Evolutionary conservation across 2,797 vertebrate genomes (phyloP), one percentile per base, ranked within the genome.

Genomic region (Artibeus jamaicensis): DNA sequence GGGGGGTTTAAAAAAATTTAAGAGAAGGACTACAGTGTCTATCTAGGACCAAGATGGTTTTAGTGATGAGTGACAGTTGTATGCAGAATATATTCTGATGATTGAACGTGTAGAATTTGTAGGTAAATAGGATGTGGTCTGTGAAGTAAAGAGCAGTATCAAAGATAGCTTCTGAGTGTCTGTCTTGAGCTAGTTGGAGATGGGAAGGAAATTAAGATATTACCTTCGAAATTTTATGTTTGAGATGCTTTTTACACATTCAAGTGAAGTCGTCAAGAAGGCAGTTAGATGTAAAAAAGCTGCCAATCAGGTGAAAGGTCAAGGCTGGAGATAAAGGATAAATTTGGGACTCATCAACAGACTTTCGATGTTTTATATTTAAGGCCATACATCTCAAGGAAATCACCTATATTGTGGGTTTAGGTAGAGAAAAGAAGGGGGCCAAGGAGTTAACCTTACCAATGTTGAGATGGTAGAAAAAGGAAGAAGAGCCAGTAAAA

Each of bases 201-300:
- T n/a, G 15, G n/a, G 9, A 89, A 93, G 5, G 12, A 81, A 89
- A 89, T 96, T 76, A 84, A 92, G 29, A 70, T 53, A 71, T 89
- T 55, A 26, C 10, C 14, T 71, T 93, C 59, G 89, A 21, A 15
- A 86, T 29, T 71, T 86, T 79, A 11, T 37, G 44, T 46, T 83
- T 83, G 19, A 96, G 71, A 70, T 82, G 6, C 18, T 91, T 94
- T 87, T 59, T 83, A 88, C 37, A 57, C 57, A 55, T 42, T 92
- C 9, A 39, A 57, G 59, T 84, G 48, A 77, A 86, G 18, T 84
- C 50, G 9, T 87, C 55, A 86, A 86, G 62, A 74, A 55, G 14
- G 19, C 11, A 74, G 10, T 46, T 88, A 57, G 19, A 53, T 73
- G 5, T 53, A 67, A 86, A 42, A 42, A 83, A n/a, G 9, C n/a